Conservation (phyloP, 2,797 vertebrate genomes). For the Rhinoraja longicauda region DNA sequence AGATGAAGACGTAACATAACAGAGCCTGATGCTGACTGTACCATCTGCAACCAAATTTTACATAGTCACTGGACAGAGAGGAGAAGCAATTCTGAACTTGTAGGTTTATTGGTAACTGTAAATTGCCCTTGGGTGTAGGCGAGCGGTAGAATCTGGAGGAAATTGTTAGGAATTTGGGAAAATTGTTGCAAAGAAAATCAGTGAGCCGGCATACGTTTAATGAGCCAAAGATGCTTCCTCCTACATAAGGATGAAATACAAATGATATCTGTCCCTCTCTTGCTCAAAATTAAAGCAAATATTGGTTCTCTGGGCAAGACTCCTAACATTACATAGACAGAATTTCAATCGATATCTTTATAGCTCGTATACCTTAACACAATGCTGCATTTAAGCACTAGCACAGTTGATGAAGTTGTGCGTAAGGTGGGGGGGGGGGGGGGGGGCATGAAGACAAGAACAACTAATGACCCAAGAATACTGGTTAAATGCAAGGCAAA, state of each 20-base stretch:
- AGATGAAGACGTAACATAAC: not conserved
- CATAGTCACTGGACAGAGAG: not conserved
- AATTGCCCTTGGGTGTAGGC: no score
- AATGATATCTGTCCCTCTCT: not conserved
- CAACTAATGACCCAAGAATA: not conserved
- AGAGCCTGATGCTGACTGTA: not conserved
- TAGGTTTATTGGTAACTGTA: no score
- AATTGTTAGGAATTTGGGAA: no score
- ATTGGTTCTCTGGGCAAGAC: not conserved
- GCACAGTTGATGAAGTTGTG: no score
- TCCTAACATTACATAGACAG: not conserved
- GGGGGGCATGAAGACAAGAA: no score
- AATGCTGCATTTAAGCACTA: not conserved
- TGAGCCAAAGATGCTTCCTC: no score
- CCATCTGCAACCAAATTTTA: not conserved
- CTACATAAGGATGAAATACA: not conserved
- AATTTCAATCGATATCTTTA: not conserved
- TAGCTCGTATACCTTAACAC: not conserved
- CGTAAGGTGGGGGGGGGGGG: no score
- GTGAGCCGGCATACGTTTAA: no score
- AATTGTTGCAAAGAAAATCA: no score
- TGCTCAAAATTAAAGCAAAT: not conserved
- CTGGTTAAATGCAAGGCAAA: not conserved
- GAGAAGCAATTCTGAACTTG: not conserved
- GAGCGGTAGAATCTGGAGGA: no score